phyloP scores from a whole-genome alignment of 2,797 vertebrate genomes.

The Nannoperca australis region DNA sequence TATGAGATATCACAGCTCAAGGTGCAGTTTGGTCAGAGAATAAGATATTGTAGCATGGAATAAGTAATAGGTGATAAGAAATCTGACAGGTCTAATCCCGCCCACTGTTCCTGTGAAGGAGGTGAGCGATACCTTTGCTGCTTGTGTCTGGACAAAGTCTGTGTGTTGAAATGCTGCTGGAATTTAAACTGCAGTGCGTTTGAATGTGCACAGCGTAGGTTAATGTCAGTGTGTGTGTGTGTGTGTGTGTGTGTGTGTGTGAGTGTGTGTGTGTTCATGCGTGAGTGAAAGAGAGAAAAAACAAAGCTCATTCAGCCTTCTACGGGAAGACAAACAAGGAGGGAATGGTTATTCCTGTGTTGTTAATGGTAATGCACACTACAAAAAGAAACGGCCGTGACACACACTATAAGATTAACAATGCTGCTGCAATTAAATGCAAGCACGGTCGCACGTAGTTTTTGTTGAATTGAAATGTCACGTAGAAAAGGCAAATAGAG shows the following conservation, averaged over 20 bases:
- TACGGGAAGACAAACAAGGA: constrained; percentile 62
- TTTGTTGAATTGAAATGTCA: constrained; percentile 2
- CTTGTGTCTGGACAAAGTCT: constrained; percentile 48
- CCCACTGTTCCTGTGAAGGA: constrained; percentile 7
- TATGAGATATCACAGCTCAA: constrained; percentile 10
- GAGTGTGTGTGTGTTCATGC: no score
- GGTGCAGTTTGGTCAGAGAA: constrained; percentile 10
- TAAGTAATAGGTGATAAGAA: constrained; percentile 40
- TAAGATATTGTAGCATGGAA: constrained; percentile 1
- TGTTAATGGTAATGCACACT: constrained; percentile 68
- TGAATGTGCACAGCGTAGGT: constrained; percentile 47
- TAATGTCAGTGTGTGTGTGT: constrained; percentile 36
- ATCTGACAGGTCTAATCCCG: constrained; percentile 10
- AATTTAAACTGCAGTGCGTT: constrained; percentile 59
- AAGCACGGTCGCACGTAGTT: not conserved
- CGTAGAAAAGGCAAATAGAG: constrained; percentile 14
- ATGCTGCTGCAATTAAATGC: not conserved
- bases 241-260: no score
- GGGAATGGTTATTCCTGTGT: constrained; percentile 49
- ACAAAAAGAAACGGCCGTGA: constrained; percentile 32
- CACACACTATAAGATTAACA: constrained; percentile 29
- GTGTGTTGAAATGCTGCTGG: constrained; percentile 54
- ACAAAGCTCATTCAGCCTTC: constrained; percentile 66
- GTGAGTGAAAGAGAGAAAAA: constrained; percentile 48
- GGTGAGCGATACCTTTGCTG: constrained; percentile 27